Evolutionary conservation across 1,140 invertebrate species (phyloP), one percentile per base, ranked within the genome.

Genomic region (Contarinia nasturtii): DNA sequence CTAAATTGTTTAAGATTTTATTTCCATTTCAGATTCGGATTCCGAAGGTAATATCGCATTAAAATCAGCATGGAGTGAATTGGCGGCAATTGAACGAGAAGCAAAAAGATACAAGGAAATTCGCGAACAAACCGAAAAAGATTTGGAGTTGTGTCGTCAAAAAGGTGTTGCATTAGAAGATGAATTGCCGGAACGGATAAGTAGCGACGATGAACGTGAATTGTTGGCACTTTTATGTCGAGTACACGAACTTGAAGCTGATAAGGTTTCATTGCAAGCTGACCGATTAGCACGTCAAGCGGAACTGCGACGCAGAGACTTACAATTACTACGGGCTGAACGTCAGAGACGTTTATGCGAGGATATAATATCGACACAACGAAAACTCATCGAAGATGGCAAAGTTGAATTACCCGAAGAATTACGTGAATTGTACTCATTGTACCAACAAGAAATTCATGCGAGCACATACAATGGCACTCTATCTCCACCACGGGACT

Each of bases 171-270:
- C 75, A 51, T 66, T 91, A 19, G 86, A 90, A 63, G 85, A 89
- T 86, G 82, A 84, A 67, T 68, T 91, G 36, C 86, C 86, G 14
- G 78, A 78, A 33, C 73, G 80, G 47, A 80, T 88, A 36, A 86
- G 75, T 54, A 86, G 80, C 44, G 81, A 86, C 38, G 86, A 90
- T 48, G 88, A 93, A 62, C 71, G 82, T 41, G 89, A 93, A 55
- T 74, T 93, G 33, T 64, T 91, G 37, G 75, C 79, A 11, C 64
- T 93, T 18, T 76, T 93, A 55, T 86, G 86, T 56, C 73, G 83
- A 51, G 82, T 92, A 7, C 88, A 93, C 58, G 86, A 92, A 65
- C 66, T 93, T 22, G 88, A 94, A 67, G 87, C 89, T 1, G 84
- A 91, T 58, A 93, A 90, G 65, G 77, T 88, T 61, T 87, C 89